Percentiles rank a stretch among this genome's conserved stretches.
phyloP scores from a whole-genome alignment of 2,888 invertebrate genomes.

The Cryptocheilus praepositus region DNA sequence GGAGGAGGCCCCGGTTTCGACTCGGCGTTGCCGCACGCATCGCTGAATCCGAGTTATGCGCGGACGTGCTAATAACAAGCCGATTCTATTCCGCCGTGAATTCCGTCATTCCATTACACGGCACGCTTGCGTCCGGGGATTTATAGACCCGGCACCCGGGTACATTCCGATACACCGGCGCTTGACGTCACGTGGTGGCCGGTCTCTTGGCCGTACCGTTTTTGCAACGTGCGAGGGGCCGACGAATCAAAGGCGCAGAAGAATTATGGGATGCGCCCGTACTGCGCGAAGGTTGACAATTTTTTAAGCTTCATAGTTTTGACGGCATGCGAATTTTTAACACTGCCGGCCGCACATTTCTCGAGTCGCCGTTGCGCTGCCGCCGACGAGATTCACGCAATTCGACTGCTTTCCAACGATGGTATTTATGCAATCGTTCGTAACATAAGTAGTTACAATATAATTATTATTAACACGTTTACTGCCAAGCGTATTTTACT shows the following conservation, averaged over 20 bases:
- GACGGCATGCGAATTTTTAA: too few species aligned
- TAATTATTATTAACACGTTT: too few species aligned
- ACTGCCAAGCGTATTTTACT: too few species aligned
- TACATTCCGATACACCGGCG: constrained; percentile 49
- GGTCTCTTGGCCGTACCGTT: neutral
- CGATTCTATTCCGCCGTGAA: constrained; percentile 67
- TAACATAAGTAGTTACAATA: too few species aligned
- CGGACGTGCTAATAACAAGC: constrained; percentile 71
- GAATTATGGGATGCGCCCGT: too few species aligned
- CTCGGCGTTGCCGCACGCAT: constrained; percentile 56
- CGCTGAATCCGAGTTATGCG: constrained; percentile 69
- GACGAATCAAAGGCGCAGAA: too few species aligned
- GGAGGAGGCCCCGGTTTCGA: constrained; percentile 15
- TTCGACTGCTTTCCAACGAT: too few species aligned
- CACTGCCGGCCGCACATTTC: too few species aligned
- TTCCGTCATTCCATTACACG: constrained; percentile 64
- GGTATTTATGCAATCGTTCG: too few species aligned
- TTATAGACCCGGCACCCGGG: constrained; percentile 51
- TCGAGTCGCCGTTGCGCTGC: too few species aligned
- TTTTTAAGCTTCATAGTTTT: neutral
- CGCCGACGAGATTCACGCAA: too few species aligned
- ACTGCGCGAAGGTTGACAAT: too few species aligned
- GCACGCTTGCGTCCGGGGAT: constrained; percentile 48
- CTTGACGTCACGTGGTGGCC: neutral
- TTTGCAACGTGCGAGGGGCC: neutral